phyloP scores from a whole-genome alignment of 2,797 vertebrate species.

The Petrocephalus sullivani region DNA sequence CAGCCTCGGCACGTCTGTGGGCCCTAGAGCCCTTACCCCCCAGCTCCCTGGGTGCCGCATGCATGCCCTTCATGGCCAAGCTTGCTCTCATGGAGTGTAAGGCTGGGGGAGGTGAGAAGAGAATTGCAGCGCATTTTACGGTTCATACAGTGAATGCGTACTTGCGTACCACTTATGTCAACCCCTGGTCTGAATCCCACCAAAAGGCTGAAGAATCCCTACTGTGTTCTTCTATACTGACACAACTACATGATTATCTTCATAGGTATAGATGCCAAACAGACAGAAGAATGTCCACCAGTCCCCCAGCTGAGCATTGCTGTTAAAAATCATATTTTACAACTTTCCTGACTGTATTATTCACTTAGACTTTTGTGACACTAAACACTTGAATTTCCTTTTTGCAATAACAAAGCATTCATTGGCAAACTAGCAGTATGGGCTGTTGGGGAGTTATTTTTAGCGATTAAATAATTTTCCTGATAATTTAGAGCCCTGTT shows the following conservation, averaged over 20 bases:
- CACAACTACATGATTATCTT: not conserved
- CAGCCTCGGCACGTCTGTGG: no score
- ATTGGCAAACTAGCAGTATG: not conserved
- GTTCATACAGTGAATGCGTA: no score
- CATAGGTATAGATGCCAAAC: slow-evolving; percentile 3
- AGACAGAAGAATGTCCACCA: slow-evolving; percentile 34
- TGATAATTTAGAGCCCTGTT: not conserved
- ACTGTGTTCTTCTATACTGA: not conserved
- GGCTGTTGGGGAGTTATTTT: not conserved
- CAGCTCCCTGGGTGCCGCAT: no score
- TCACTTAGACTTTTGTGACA: not conserved
- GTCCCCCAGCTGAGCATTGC: slow-evolving; percentile 29
- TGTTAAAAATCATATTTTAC: not conserved
- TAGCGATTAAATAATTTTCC: not conserved
- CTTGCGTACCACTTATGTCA: no score
- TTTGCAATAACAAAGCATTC: not conserved
- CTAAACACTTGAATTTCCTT: not conserved
- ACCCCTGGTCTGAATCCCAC: not conserved
- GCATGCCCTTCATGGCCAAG: no score
- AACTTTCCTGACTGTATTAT: not conserved
- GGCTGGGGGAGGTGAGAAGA: no score
- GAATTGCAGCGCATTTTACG: no score
- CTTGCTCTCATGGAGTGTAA: no score
- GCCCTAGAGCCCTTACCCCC: no score
- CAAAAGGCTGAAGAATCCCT: not conserved